Conservation (phyloP, 2,113 vertebrate genomes). For the Mustelus asterias region DNA sequence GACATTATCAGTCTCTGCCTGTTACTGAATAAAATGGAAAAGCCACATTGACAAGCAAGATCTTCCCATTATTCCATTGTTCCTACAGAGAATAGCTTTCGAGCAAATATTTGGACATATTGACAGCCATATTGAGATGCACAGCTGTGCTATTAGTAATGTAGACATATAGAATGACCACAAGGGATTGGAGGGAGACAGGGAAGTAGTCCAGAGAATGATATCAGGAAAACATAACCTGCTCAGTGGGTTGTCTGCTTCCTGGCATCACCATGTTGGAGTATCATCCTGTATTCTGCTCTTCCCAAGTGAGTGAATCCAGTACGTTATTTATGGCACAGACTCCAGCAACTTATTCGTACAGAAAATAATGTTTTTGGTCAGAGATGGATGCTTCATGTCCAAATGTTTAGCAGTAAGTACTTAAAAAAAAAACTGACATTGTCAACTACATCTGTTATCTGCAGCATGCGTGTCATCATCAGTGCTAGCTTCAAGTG, state of each 20-base stretch:
- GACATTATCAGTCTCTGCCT: not conserved
- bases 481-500: not conserved
- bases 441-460: slow-evolving; percentile 6
- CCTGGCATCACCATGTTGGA: no score
- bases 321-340: not conserved
- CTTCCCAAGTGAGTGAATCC: not conserved
- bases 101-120: slow-evolving; percentile 19
- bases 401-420: not conserved
- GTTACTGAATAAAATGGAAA: not conserved
- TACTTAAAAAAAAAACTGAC: not conserved
- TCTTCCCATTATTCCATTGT: not conserved
- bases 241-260: not conserved
- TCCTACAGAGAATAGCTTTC: slow-evolving; percentile 8
- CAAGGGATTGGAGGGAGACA: not conserved
- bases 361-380: not conserved
- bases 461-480: not conserved
- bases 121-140: slow-evolving; percentile 29
- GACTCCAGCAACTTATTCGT: not conserved
- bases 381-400: not conserved
- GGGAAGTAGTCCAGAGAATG: not conserved
- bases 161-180: slow-evolving; percentile 14
- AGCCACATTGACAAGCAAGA: not conserved
- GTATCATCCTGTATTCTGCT: not conserved
- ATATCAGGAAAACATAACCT: not conserved
- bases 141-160: slow-evolving; percentile 19